Conservation (phyloP, 2,888 invertebrate genomes). For the Xestoiulus laeticollis region DNA sequence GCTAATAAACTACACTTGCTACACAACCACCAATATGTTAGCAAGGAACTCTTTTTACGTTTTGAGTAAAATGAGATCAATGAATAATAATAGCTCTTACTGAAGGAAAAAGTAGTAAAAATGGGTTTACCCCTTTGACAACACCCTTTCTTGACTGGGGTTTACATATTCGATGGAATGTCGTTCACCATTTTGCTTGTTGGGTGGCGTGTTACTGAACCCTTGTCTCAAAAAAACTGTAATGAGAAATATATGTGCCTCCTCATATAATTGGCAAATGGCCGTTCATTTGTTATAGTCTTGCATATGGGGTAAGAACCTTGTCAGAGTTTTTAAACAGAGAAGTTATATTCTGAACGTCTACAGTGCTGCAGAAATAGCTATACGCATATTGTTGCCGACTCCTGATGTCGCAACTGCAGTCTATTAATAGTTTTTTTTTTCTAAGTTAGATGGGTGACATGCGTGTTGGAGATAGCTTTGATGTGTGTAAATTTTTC, state of each 20-base stretch:
- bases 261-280: background rate
- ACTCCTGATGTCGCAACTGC: background rate
- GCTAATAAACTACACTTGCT: too few relatives aligned
- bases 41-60: too few relatives aligned
- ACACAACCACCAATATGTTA: too few relatives aligned
- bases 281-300: background rate
- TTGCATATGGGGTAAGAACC: background rate
- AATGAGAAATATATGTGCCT: background rate
- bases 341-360: background rate
- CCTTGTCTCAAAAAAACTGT: background rate
- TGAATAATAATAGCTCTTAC: too few relatives aligned
- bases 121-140: background rate
- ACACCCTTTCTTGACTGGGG: background rate
- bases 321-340: background rate
- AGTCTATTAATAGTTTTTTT: slow-evolving; percentile 30
- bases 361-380: background rate
- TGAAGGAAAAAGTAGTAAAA: background rate
- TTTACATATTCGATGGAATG: background rate
- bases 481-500: slow-evolving; percentile 38
- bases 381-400: background rate
- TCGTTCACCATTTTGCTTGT: background rate
- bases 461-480: slow-evolving; percentile 27
- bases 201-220: background rate
- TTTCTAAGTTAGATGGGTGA: slow-evolving; percentile 25
- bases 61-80: too few relatives aligned